Evolutionary conservation across 2,888 invertebrate species (phyloP).

Genomic region (Drosophila borborema): DNA sequence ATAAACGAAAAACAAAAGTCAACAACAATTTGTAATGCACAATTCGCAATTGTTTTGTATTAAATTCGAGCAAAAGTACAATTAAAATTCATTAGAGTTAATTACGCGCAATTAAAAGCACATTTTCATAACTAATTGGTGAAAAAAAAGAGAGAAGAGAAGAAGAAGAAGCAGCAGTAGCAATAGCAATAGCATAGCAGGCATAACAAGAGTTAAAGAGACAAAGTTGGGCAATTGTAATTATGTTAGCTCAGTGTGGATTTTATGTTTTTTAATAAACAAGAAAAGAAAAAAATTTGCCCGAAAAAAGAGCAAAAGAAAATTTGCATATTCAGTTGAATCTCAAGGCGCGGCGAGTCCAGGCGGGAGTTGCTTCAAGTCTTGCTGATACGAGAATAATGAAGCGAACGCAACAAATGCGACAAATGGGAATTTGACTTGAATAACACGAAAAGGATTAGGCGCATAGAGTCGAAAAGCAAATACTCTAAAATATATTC

Average conservation of each 20-base stretch:
- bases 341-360: background rate
- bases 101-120: slow-evolving; percentile 72
- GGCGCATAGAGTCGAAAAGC: background rate
- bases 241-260: slow-evolving; percentile 50
- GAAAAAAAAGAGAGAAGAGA: slow-evolving; percentile 5
- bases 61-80: slow-evolving; percentile 57
- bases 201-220: slow-evolving; percentile 3
- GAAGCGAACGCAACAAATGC: slow-evolving; percentile 41
- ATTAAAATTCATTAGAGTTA: slow-evolving; percentile 74
- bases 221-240: slow-evolving; percentile 39
- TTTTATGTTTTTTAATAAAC: slow-evolving; percentile 45
- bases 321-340: slow-evolving; percentile 20
- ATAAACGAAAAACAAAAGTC: background rate
- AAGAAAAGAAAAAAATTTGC: slow-evolving; percentile 4
- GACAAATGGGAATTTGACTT: slow-evolving; percentile 48
- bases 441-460: background rate
- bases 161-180: background rate
- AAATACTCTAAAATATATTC: background rate
- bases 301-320: background rate
- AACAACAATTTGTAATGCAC: slow-evolving; percentile 19
- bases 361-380: slow-evolving; percentile 1
- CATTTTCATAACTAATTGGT: slow-evolving; percentile 74
- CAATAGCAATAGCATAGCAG: slow-evolving; percentile 2
- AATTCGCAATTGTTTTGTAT: slow-evolving; percentile 47
- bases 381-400: slow-evolving; percentile 33